Evolutionary conservation across 2,113 vertebrate genomes (phyloP), one percentile per base, ranked within the genome.

Genomic region (Eleginops maclovinus): DNA sequence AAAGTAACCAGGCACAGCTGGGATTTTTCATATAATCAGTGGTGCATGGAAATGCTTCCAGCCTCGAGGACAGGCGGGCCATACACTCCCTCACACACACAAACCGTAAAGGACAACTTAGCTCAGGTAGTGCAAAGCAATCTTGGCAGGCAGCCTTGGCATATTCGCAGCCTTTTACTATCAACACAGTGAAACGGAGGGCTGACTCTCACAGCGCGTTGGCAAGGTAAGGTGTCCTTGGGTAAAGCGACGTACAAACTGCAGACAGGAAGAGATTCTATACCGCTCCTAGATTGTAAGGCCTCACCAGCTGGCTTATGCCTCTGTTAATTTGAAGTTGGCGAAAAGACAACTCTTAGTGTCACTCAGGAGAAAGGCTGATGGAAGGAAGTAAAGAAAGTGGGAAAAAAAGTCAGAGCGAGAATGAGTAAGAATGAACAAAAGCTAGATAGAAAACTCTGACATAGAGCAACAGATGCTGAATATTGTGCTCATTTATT

Each of bases 401-500:
- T 44, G 54, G 56, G 36, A 58, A 26, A 11, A 24, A 53, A 78
- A 62, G 60, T 83, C 71, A 36, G 11, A 47, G 46, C 26, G n/a
- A 62, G 53, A 86, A 75, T 56, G 56, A 82, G 71, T n/a, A 62
- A 79, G 69, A 87, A 83, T 84, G 50, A 69, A 72, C 68, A 70
- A 50, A 78, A 51, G 28, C 69, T 21, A 60, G n/a, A 61, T 44
- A 65, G 78, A 75, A 86, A 82, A 84, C 67, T 75, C 82, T 28
- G 49, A 79, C 44, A 50, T 61, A 46, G 66, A 81, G 73, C 86
- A 90, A 88, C 90, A 89, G 89, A 92, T 88, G 89, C 85, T 55
- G 86, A 84, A 88, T 74, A 88, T 87, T 82, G 79, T 86, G 73
- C 87, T 93, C 90, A 88, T 93, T 93, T 92, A 91, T 93, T 88